A percentile compares a stretch with the other conserved stretches of the same genome.
Evolutionary conservation across 2,888 invertebrate genomes (phyloP).

Genomic region (Busseola fusca): DNA sequence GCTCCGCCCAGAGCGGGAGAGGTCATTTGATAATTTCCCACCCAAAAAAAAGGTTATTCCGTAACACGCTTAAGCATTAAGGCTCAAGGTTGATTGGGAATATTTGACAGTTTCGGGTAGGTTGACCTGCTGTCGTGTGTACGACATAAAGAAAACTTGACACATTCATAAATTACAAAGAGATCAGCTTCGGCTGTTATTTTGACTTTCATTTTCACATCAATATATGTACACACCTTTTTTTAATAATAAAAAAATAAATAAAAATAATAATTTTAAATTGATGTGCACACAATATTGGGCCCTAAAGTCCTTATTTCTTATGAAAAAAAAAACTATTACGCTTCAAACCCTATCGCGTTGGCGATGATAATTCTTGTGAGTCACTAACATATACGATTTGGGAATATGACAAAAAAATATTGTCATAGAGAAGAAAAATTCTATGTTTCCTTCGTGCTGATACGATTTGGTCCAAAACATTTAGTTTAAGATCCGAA

Average conservation of each 20-base stretch:
- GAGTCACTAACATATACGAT: constrained; percentile 14
- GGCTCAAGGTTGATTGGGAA: too few species aligned
- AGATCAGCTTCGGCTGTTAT: constrained; percentile 8
- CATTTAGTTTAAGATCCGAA: too few species aligned
- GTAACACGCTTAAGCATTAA: too few species aligned
- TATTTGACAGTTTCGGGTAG: too few species aligned
- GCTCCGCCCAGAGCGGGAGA: too few species aligned
- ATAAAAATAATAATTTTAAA: background rate
- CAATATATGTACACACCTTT: too few species aligned
- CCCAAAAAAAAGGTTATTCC: too few species aligned
- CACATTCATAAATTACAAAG: constrained; percentile 21
- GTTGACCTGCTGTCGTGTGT: too few species aligned
- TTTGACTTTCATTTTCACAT: constrained; percentile 9
- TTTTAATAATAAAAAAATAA: background rate
- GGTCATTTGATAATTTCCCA: too few species aligned
- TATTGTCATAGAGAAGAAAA: too few species aligned
- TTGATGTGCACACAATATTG: constrained; percentile 7
- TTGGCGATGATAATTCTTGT: constrained; percentile 36
- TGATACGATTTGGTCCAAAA: background rate
- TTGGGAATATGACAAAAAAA: background rate
- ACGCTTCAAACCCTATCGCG: constrained; percentile 44
- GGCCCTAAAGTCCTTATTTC: constrained; percentile 3
- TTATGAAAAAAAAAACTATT: constrained; percentile 18
- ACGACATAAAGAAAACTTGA: too few species aligned
- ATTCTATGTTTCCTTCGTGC: background rate